Evolutionary conservation across 2,888 invertebrate species (phyloP).

Genomic region (Sturmia bella): DNA sequence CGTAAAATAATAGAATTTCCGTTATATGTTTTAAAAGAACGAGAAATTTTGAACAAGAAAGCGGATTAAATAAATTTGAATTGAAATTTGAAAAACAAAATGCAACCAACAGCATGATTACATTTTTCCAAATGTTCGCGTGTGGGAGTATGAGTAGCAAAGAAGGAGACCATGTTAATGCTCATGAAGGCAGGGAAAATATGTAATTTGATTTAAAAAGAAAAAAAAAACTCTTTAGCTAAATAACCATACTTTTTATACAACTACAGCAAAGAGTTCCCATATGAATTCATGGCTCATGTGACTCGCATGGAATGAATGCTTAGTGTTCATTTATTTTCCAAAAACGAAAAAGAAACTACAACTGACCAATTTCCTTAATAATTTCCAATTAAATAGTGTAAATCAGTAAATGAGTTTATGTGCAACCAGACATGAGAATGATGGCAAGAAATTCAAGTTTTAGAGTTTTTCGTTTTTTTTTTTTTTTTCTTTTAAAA

Average conservation of each 20-base stretch:
- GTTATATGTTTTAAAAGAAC: not conserved
- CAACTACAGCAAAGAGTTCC: not conserved
- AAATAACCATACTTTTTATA: constrained; percentile 22
- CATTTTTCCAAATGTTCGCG: no score
- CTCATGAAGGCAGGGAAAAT: not conserved
- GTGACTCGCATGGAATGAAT: not conserved
- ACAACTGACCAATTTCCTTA: constrained; percentile 54
- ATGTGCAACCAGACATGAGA: not conserved
- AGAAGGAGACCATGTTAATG: not conserved
- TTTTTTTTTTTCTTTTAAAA: constrained; percentile 23
- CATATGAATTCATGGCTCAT: not conserved
- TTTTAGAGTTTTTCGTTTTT: not conserved
- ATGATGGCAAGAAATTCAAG: not conserved
- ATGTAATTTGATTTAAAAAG: not conserved
- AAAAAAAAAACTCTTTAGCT: not conserved
- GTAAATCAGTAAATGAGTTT: constrained; percentile 23
- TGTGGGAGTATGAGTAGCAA: no score
- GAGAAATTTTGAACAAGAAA: constrained; percentile 5
- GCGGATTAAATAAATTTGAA: constrained; percentile 44
- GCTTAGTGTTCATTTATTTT: constrained; percentile 23
- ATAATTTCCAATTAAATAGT: constrained; percentile 54
- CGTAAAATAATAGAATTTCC: constrained; percentile 60
- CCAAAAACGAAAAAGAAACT: no score
- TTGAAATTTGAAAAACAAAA: not conserved
- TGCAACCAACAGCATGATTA: constrained; percentile 1